A percentile compares a stretch with the other conserved stretches of the same genome.
Conservation (phyloP, 2,797 vertebrate species). For the Mycteria americana region DNA sequence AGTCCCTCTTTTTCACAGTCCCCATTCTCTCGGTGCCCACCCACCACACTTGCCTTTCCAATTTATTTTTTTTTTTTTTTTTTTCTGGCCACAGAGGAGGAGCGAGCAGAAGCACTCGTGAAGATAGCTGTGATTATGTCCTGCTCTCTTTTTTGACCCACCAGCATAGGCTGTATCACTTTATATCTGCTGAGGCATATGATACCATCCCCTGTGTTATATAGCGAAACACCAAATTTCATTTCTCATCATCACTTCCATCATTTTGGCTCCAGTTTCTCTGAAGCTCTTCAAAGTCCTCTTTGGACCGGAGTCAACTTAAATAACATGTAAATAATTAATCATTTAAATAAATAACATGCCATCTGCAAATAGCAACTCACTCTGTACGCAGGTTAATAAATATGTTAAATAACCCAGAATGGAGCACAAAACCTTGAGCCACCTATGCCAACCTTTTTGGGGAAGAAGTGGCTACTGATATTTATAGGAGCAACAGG, state of each 20-base stretch:
- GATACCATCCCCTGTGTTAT: neutral
- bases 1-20: neutral
- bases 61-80: neutral
- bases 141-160: neutral
- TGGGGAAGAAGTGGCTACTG: neutral
- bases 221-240: neutral
- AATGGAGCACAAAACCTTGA: neutral
- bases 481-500: neutral
- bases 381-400: neutral
- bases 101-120: neutral
- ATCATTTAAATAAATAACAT: constrained; percentile 62
- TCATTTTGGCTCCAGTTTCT: neutral
- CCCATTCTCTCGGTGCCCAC: neutral
- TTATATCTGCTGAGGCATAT: neutral
- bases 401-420: constrained; percentile 35
- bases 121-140: neutral
- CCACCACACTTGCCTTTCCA: neutral
- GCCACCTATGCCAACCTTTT: neutral
- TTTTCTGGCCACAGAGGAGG: neutral
- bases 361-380: neutral
- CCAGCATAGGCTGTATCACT: neutral
- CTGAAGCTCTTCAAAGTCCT: constrained; percentile 2
- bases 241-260: neutral
- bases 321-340: constrained; percentile 60
- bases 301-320: constrained; percentile 36